Base-by-base conservation (phyloP, 1,140 invertebrate species). In the Atta colombica region DNA sequence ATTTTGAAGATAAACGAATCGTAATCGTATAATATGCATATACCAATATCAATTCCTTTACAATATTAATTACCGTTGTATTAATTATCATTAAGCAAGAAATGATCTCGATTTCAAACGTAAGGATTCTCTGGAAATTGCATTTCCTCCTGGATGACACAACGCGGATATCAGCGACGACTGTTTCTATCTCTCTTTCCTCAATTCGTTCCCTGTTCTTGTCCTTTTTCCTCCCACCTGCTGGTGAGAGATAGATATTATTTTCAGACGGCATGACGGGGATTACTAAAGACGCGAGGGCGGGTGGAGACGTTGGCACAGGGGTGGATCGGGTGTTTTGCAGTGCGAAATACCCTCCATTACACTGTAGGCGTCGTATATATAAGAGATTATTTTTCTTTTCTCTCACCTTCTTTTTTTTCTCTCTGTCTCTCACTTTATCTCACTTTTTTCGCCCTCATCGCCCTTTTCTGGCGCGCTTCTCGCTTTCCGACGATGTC, bases 271-370 rank as follows among this genome's bases (percentile, higher is more conserved):
- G 87, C 77, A 84, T 84, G 69, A 88, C 80, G 87, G 88, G 89
- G 88, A 88, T 91, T 87, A 91, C 80, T 39, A 85, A 77, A 77
- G 61, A 60, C 65, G 81, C 85, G 88, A 81, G 85, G 86, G 72
- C 80, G 60, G 65, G 87, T 81, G 89, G 87, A 85, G 87, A 88
- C 51, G 68, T 85, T 86, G 90, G 87, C 80, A 74, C 86, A 71
- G 77, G 85, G 88, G 89, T 81, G 75, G 87, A 65, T 91, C 87
- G 91, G 93, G 91, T 95, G 93, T 94, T 94, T 95, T 94, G 93
- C 94, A 94, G 94, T 92, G 92, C 94, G 92, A 94, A 93, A 94
- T 95, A 94, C 91, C 93, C 93, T 94, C 93, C 94, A 94, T 94
- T 94, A 94, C 94, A 94, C 91, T 92, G 88, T 94, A 92, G 93